Evolutionary conservation across 2,797 vertebrate species (phyloP).

Genomic region (Gambusia yucatana): DNA sequence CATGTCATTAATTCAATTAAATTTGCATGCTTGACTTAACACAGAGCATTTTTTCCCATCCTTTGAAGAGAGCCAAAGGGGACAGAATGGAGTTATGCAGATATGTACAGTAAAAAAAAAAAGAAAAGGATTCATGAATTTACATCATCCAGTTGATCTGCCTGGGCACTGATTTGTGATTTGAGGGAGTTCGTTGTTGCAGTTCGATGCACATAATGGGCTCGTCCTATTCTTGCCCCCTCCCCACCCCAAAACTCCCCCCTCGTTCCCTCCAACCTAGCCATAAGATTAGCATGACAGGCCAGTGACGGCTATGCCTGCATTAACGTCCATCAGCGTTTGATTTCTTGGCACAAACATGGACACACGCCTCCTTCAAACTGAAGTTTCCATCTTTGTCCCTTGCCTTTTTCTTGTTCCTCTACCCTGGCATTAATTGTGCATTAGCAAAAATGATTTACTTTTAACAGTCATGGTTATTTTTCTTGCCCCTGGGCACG

Average conservation of each 20-base stretch:
- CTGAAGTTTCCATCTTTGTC: constrained; percentile 92
- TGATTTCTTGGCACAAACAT: constrained; percentile 80
- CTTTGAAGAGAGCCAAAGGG: constrained; percentile 83
- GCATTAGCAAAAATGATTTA: constrained; percentile 99
- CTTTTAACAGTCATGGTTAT: constrained; percentile 99
- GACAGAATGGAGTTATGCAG: constrained; percentile 78
- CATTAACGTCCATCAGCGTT: constrained; percentile 86
- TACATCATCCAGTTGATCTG: constrained; percentile 54
- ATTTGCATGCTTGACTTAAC: constrained; percentile 88
- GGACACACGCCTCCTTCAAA: constrained; percentile 88
- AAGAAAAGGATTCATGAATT: constrained; percentile 41
- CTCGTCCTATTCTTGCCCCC: constrained; percentile 71
- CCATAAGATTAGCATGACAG: constrained; percentile 87
- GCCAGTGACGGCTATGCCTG: constrained; percentile 82
- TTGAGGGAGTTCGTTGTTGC: constrained; percentile 87
- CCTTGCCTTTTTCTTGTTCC: constrained; percentile 81
- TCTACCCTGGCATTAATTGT: constrained; percentile 98
- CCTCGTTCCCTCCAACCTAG: constrained; percentile 64
- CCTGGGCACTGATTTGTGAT: constrained; percentile 74
- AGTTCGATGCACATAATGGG: constrained; percentile 87
- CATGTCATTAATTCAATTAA: constrained; percentile 94
- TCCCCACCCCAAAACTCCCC: constrained; percentile 51
- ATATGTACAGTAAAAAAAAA: constrained; percentile 57
- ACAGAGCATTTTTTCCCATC: constrained; percentile 77
- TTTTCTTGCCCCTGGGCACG: constrained; percentile 98